Conservation (phyloP, 2,888 invertebrate species). For the Alviniconcha strummeri region DNA sequence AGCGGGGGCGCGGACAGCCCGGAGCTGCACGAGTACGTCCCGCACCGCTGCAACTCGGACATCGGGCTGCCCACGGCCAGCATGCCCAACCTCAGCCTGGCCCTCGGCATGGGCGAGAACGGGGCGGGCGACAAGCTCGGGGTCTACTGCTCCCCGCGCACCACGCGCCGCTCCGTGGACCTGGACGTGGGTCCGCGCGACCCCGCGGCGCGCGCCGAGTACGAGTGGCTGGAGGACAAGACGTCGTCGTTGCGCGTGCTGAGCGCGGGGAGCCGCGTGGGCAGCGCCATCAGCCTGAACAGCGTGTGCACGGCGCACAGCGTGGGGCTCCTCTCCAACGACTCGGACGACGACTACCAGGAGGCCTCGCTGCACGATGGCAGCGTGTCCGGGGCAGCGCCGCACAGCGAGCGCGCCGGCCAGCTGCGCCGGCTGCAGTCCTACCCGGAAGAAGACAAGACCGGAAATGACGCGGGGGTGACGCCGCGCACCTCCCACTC, state of each 20-base stretch:
- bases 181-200: conserved; percentile 39
- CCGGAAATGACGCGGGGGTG: conserved; percentile 26
- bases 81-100: conserved; percentile 47
- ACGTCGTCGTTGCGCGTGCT: conserved; percentile 45
- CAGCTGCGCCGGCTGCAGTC: conserved; percentile 44
- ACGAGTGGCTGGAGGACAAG: conserved; percentile 45
- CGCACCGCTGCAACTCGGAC: conserved; percentile 42
- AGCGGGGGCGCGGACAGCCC: not conserved
- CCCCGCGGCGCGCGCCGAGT: conserved; percentile 37
- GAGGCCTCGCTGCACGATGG: conserved; percentile 40
- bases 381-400: conserved; percentile 27
- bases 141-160: conserved; percentile 63
- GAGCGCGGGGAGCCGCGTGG: conserved; percentile 51
- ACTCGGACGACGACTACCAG: conserved; percentile 52
- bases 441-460: conserved; percentile 42
- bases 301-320: conserved; percentile 64
- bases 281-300: conserved; percentile 60
- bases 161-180: conserved; percentile 55
- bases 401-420: not conserved
- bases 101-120: conserved; percentile 8
- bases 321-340: conserved; percentile 65
- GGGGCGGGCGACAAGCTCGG: conserved; percentile 45
- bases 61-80: conserved; percentile 48
- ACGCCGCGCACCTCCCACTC: conserved; percentile 45
- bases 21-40: not conserved